Percentiles rank a stretch among this genome's conserved stretches.
These are phyloP conservation scores for Nyctereutes procyonoides DNA, from an alignment of 2,113 vertebrate genomes.

Conservation along the genomic window DNA sequence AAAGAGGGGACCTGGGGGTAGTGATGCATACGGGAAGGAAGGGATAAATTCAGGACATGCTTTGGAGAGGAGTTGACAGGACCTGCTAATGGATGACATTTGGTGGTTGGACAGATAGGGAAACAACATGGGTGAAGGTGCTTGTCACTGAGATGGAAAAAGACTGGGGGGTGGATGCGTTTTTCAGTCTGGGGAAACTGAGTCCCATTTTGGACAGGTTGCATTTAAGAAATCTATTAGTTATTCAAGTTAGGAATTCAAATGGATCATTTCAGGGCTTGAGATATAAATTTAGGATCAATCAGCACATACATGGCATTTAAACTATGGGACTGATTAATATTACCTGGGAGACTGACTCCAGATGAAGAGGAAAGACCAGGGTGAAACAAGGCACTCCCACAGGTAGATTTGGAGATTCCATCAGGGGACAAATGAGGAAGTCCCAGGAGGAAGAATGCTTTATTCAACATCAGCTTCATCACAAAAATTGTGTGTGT, in stretches of 20 bases:
- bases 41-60: accelerated
- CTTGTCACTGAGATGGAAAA: neutral
- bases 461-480: neutral
- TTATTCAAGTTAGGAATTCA: neutral
- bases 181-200: neutral
- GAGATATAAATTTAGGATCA: neutral
- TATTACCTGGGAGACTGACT: neutral
- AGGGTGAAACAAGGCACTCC: neutral
- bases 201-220: neutral
- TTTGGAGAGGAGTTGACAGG: neutral
- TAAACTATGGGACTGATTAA: neutral
- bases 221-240: neutral
- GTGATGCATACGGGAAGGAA: neutral
- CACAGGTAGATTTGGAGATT: neutral
- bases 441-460: neutral
- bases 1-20: too few relatives aligned
- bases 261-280: neutral
- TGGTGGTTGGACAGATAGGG: neutral
- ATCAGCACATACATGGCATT: neutral
- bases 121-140: neutral
- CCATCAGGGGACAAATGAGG: neutral
- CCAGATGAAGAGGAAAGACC: neutral
- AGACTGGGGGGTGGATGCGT: accelerated
- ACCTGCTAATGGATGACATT: neutral
- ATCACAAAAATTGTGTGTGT: neutral